Evolutionary conservation across 2,888 invertebrate genomes (phyloP).

Genomic region (Hirtodrosophila histrioides): DNA sequence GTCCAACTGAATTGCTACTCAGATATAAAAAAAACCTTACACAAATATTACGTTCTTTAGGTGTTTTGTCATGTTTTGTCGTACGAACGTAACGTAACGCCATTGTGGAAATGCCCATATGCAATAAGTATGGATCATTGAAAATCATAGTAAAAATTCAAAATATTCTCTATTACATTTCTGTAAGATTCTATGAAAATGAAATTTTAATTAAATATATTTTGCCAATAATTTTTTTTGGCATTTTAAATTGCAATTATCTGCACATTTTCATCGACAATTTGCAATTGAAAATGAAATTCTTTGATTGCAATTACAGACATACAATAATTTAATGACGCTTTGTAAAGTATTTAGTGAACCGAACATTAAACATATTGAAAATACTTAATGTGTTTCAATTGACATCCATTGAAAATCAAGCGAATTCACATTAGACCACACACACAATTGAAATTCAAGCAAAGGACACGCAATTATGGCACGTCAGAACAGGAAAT

Average conservation of each 20-base stretch:
- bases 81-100: no score
- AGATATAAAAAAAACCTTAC: no score
- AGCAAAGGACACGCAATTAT: slow-evolving; percentile 44
- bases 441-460: slow-evolving; percentile 21
- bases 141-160: no score
- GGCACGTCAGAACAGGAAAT: slow-evolving; percentile 66
- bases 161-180: no score
- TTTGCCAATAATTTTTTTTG: neutral
- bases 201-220: neutral
- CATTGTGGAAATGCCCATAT: no score
- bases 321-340: slow-evolving; percentile 14
- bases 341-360: slow-evolving; percentile 18
- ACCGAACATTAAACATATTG: slow-evolving; percentile 28
- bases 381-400: slow-evolving; percentile 31
- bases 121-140: no score
- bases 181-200: no score
- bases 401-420: slow-evolving; percentile 41
- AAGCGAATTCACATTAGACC: slow-evolving; percentile 28
- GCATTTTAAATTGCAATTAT: neutral
- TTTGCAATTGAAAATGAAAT: no score
- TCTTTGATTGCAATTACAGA: neutral
- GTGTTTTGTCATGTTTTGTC: no score
- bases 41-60: no score
- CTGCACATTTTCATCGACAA: no score
- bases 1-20: no score